These are phyloP conservation scores for Gortyna flavago DNA, from an alignment of 2,888 invertebrate genomes.

Conservation along the genomic window DNA sequence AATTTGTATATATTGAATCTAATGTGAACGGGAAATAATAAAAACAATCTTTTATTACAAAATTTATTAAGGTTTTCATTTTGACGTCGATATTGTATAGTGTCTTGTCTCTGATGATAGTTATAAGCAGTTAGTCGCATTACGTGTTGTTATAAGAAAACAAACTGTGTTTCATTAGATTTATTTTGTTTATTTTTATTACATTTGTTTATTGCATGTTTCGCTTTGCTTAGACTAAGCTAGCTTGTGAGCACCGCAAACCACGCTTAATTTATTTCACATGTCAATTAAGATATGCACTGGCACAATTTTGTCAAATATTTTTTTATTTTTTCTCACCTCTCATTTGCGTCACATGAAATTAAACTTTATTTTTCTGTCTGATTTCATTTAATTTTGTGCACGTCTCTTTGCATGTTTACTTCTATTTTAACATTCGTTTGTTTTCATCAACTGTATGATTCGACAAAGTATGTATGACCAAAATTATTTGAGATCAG, in stretches of 20 bases:
- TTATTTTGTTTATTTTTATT: constrained; percentile 70
- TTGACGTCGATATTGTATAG: constrained; percentile 69
- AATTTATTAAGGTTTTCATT: constrained; percentile 83
- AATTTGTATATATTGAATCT: constrained; percentile 90
- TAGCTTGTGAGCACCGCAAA: constrained; percentile 69
- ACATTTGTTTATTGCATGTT: constrained; percentile 76
- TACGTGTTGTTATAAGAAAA: constrained; percentile 71
- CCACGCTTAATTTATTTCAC: constrained; percentile 68
- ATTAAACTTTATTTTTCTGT: constrained; percentile 65
- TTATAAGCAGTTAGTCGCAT: constrained; percentile 78
- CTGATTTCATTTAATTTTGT: constrained; percentile 89
- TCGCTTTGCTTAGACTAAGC: constrained; percentile 79
- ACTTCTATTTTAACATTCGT: constrained; percentile 58
- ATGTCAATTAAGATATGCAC: constrained; percentile 56
- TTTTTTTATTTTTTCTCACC: constrained; percentile 53
- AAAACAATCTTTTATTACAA: constrained; percentile 88
- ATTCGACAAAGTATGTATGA: constrained; percentile 51
- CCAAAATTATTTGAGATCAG: constrained; percentile 89
- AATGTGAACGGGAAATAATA: constrained; percentile 86
- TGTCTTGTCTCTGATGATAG: constrained; percentile 87
- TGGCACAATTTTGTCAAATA: constrained; percentile 51
- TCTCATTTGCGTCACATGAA: constrained; percentile 56
- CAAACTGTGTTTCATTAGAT: constrained; percentile 71
- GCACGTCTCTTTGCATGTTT: constrained; percentile 76
- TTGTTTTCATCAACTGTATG: constrained; percentile 62